Evolutionary conservation across 2,888 invertebrate genomes (phyloP), one percentile per base, ranked within the genome.

Genomic region (Sericinus montela): DNA sequence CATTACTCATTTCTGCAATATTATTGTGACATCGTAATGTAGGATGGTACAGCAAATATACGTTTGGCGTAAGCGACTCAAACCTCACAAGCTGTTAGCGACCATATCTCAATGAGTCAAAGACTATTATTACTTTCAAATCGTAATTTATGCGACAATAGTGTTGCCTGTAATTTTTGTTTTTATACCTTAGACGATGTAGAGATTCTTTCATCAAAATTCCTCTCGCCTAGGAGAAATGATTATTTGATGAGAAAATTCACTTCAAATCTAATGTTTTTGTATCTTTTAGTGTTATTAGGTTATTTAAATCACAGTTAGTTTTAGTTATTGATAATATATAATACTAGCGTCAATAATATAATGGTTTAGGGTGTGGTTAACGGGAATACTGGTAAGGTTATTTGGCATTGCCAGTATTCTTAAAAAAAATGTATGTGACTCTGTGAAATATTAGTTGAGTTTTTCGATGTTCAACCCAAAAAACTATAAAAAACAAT

Each of bases 11-110:
- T 52, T 51, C 56, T 55, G 56, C 55, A 53, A 56, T 56, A 55
- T 57, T 56, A 49, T 45, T 50, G 49, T 50, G 49, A 45, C 49
- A 50, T 14, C 70, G 74, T 65, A 69, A 72, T 67, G 67, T 55
- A 62, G 58, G 54, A 61, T 62, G 59, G 45, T 39, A 46, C 59
- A 57, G 29, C 40, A 29, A 45, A 45, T 16, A 29, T 30, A 16
- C 35, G 13, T 11, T 36, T 15, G 15, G 8, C 30, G 14, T 36
- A 5, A 50, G 25, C 36, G 9, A 9, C 19, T 15, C 40, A 11
- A n/a, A 35, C 6, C 11, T 9, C 3, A 1, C 19, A 3, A 3
- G 14, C 40, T 13, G 45, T 30, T 45, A 36, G n/a, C 40, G 7
- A 40, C 49, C 25, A 8, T 50, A 45, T 19, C 23, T 10, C 5